Evolutionary conservation across 92 coral and sea anemone species (phyloP).

Genomic region (Parazoanthus swiftii): DNA sequence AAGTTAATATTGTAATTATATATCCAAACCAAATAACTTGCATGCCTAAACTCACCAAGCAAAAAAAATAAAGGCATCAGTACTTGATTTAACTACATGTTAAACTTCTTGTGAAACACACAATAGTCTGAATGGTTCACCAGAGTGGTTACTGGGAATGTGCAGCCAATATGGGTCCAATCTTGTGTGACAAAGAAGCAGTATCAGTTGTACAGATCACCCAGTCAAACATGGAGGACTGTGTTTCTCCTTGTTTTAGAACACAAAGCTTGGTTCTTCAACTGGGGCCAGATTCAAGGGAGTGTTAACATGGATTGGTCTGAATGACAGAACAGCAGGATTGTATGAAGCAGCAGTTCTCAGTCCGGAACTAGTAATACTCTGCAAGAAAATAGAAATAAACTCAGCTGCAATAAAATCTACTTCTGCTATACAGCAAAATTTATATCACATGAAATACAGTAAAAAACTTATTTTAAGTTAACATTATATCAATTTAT

Average conservation of each 20-base stretch:
- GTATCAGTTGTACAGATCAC: not conserved
- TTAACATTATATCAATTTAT: no score
- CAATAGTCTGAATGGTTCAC: not conserved
- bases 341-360: slow-evolving; percentile 66
- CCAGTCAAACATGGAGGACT: not conserved
- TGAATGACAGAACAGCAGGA: slow-evolving; percentile 78
- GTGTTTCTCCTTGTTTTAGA: slow-evolving; percentile 8
- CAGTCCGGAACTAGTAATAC: slow-evolving; percentile 54
- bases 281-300: slow-evolving; percentile 92
- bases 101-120: not conserved
- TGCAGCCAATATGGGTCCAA: not conserved
- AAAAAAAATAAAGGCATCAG: not conserved
- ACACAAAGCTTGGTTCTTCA: slow-evolving; percentile 92
- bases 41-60: not conserved
- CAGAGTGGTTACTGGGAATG: not conserved
- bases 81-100: not conserved
- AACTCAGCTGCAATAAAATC: not conserved
- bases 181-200: not conserved
- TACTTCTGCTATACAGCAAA: not conserved
- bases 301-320: slow-evolving; percentile 81
- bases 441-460: not conserved
- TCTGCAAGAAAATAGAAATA: slow-evolving; percentile 54
- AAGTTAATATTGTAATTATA: not conserved
- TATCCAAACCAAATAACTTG: not conserved
- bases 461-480: no score